Percentiles rank a stretch among this genome's conserved stretches.
phyloP scores from a whole-genome alignment of 2,888 invertebrate genomes.

The Agriopis marginaria region DNA sequence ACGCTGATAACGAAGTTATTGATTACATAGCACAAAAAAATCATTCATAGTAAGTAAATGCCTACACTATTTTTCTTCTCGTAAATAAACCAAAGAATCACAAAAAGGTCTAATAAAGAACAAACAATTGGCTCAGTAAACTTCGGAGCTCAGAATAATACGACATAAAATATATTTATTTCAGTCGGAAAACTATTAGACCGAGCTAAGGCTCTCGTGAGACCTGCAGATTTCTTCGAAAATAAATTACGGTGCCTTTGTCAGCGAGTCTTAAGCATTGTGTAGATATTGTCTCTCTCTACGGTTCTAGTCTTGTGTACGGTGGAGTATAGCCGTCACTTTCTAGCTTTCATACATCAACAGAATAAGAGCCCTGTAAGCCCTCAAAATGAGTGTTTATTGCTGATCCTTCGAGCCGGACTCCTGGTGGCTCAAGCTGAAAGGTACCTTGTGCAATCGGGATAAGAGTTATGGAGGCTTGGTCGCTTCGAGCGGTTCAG shows the following conservation, averaged over 20 bases:
- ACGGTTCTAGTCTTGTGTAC: conserved; percentile 59
- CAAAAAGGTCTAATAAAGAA: conserved; percentile 22
- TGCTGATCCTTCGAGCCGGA: conserved; percentile 73
- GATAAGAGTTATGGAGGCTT: conserved; percentile 54
- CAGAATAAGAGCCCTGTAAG: conserved; percentile 71
- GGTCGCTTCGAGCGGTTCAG: conserved; percentile 60
- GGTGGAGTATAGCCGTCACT: conserved; percentile 65
- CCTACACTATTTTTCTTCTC: not conserved
- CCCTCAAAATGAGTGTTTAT: conserved; percentile 83
- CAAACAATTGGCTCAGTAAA: conserved; percentile 36
- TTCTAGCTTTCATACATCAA: conserved; percentile 75
- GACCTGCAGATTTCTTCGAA: conserved; percentile 49
- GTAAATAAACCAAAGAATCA: conserved; percentile 3
- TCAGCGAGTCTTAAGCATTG: conserved; percentile 51
- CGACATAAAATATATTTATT: conserved; percentile 52
- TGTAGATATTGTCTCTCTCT: conserved; percentile 54
- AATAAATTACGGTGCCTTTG: conserved; percentile 58
- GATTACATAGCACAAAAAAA: not conserved
- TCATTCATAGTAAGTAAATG: not conserved
- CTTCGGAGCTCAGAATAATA: conserved; percentile 43
- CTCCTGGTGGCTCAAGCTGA: conserved; percentile 55
- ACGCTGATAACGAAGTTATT: too few species aligned
- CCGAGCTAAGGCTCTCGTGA: conserved; percentile 51
- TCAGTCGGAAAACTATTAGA: conserved; percentile 61
- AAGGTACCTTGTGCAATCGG: conserved; percentile 60